These are phyloP conservation scores for Bufo gargarizans DNA, from an alignment of 2,113 vertebrate species.

Conservation along the genomic window DNA sequence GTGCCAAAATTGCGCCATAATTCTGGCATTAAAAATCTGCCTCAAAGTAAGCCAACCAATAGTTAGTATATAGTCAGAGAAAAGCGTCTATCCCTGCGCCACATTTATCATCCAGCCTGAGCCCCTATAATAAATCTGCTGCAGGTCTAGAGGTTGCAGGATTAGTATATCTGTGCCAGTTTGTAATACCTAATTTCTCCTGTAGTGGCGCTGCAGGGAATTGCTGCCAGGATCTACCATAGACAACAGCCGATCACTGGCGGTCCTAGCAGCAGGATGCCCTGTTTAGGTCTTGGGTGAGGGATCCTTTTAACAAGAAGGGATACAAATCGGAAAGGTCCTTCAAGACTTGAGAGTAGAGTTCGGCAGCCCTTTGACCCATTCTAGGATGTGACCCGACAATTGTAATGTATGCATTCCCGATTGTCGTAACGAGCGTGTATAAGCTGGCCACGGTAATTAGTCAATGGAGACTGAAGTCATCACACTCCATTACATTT, in stretches of 20 bases:
- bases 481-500: slow-evolving; percentile 51
- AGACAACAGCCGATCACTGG: not conserved
- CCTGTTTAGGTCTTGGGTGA: not conserved
- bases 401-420: not conserved
- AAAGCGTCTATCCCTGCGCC: no score
- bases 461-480: slow-evolving; percentile 40
- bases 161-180: not conserved
- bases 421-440: not conserved
- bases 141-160: no score
- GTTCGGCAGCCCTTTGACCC: not conserved
- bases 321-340: not conserved
- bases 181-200: not conserved
- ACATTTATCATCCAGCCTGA: no score
- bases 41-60: no score
- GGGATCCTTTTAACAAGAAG: not conserved
- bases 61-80: no score
- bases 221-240: not conserved
- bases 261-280: not conserved
- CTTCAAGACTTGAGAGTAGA: not conserved
- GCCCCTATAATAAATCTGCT: no score
- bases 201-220: not conserved
- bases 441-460: slow-evolving; percentile 1
- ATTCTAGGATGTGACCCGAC: not conserved
- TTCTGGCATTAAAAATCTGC: no score
- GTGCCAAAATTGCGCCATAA: no score